Conservation (phyloP, 2,888 invertebrate species). For the Chrysina gloriosa region DNA sequence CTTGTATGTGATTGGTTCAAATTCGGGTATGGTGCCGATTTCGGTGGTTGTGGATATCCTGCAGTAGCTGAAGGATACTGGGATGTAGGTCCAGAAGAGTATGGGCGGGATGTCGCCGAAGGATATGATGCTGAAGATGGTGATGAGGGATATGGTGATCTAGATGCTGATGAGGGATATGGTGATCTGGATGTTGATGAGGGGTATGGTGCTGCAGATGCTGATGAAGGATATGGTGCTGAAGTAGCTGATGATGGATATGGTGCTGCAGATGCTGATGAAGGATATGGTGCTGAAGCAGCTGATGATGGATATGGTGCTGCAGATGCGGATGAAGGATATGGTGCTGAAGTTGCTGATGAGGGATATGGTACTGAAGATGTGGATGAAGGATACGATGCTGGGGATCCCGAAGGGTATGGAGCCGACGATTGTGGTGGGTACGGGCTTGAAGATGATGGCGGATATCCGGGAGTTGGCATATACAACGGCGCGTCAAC, state of each 20-base stretch:
- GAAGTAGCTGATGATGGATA: conserved; percentile 34
- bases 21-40: neutral
- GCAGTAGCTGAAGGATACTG: neutral
- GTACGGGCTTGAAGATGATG: conserved; percentile 43
- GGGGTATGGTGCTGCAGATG: conserved; percentile 35
- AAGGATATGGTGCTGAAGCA: neutral
- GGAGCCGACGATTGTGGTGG: conserved; percentile 59
- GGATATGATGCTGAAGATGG: conserved; percentile 37
- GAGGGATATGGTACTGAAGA: conserved; percentile 21
- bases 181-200: conserved; percentile 23
- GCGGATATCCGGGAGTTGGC: conserved; percentile 59
- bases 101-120: conserved; percentile 25
- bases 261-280: neutral
- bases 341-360: conserved; percentile 25
- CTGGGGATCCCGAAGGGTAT: conserved; percentile 60
- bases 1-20: neutral
- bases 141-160: conserved; percentile 30
- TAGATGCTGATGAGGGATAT: conserved; percentile 1
- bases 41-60: neutral
- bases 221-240: conserved; percentile 50
- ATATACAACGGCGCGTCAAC: conserved; percentile 63
- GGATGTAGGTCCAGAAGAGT: neutral
- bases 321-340: conserved; percentile 31
- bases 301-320: conserved; percentile 30
- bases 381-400: conserved; percentile 22